Base-by-base conservation (phyloP, 2,888 invertebrate species). In the Pterostichus madidus region DNA sequence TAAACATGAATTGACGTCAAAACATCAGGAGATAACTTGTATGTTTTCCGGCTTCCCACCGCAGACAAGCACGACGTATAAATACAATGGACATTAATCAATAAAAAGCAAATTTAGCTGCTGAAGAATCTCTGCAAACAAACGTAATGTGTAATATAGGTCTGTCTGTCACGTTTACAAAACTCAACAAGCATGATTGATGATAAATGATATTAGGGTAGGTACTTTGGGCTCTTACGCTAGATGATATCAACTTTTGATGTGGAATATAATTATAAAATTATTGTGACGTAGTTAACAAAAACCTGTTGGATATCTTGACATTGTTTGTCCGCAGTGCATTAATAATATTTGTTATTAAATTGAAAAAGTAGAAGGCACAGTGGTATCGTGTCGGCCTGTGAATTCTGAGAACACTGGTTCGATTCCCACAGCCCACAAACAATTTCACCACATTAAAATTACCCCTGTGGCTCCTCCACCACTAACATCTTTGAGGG, bases 1-100 rank as follows among this genome's bases (percentile, higher is more conserved):
- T 49, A 73, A 73, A 44, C 73, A 17, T 5, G 44, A 46, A 73
- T 73, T 73, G 44, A 73, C 73, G 73, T 73, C 73, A 73, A 46
- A 46, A 71, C 71, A 71, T 44, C 71, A 71, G 15, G 44, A 71
- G 44, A 44, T 44, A 71, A 44, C 71, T 61, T 32, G 4, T 32
- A 61, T 32, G 46, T 71, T 64, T 35, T 64, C 46, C 44, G 44
- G 71, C 71, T 71, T 24, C 17, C 35, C 61, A 11, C 32, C 6
- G 11, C 24, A n/a, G 24, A 24, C 24, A 24, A 24, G 24, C 13
- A 61, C n/a, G n/a, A n/a, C n/a, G n/a, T n/a, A n/a, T n/a, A n/a
- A n/a, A n/a, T n/a, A n/a, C 32, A 32, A 39, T 32, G 39, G 39
- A 39, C 39, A 64, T 52, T 52, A 52, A 64, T 64, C 64, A 64